These are phyloP conservation scores for Hydra vulgaris DNA, from an alignment of 30 jellyfish, hydroid and myxozoan species.

Conservation along the genomic window DNA sequence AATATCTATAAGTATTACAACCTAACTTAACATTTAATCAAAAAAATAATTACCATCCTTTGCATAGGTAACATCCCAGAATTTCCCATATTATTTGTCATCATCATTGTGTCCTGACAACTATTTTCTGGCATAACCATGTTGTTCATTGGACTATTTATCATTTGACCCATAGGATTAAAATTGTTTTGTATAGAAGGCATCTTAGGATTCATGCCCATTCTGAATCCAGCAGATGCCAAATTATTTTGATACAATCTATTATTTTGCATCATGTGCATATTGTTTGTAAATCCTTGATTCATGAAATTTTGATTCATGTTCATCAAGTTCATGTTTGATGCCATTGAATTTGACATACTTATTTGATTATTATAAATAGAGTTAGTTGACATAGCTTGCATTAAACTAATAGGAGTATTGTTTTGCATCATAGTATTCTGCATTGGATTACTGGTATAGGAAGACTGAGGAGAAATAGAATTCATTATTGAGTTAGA, in stretches of 20 bases:
- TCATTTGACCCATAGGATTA: slow-evolving; percentile 23
- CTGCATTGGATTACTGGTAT: slow-evolving; percentile 23
- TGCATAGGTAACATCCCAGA: slow-evolving; percentile 12
- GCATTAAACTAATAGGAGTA: slow-evolving; percentile 14
- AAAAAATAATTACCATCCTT: slow-evolving; percentile 17
- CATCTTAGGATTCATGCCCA: slow-evolving; percentile 17
- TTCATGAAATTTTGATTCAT: slow-evolving; percentile 23
- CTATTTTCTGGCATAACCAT: slow-evolving; percentile 24
- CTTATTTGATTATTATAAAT: slow-evolving; percentile 27
- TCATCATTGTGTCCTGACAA: slow-evolving; percentile 25
- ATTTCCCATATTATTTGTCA: slow-evolving; percentile 10
- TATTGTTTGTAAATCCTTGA: slow-evolving; percentile 31
- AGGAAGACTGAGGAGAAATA: slow-evolving; percentile 1
- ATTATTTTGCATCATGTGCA: slow-evolving; percentile 25
- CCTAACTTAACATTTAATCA: too few species aligned
- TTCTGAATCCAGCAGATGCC: slow-evolving; percentile 2
- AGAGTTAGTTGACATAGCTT: slow-evolving; percentile 22
- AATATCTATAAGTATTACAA: too few species aligned
- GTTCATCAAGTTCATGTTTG: slow-evolving; percentile 27
- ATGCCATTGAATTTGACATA: slow-evolving; percentile 31
- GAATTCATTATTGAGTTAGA: slow-evolving; percentile 24
- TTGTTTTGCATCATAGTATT: slow-evolving; percentile 25
- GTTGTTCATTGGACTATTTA: slow-evolving; percentile 3
- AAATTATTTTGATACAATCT: slow-evolving; percentile 13
- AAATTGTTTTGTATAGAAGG: slow-evolving; percentile 3